Conservation (phyloP, 2,888 invertebrate species). For the Ectemnius cavifrons region DNA sequence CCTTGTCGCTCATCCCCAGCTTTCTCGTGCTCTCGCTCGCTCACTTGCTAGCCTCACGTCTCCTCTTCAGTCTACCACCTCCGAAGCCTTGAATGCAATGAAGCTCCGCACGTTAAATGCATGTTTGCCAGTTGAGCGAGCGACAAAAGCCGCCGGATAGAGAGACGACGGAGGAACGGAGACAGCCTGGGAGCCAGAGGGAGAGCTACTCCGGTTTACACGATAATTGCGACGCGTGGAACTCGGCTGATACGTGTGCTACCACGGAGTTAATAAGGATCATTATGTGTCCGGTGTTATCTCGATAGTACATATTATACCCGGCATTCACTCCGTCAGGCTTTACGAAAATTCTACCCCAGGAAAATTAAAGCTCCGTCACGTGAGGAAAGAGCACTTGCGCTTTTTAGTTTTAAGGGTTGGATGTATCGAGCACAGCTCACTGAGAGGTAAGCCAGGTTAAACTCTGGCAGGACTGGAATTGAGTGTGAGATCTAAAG, state of each 20-base stretch:
- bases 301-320: background rate
- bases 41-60: background rate
- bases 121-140: conserved; percentile 38
- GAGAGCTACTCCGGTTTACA: conserved; percentile 30
- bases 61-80: background rate
- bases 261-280: conserved; percentile 56
- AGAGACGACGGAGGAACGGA: conserved; percentile 8
- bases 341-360: conserved; percentile 2
- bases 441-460: background rate
- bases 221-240: conserved; percentile 57
- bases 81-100: conserved; percentile 34
- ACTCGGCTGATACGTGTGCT: conserved; percentile 52
- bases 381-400: too few relatives aligned
- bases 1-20: conserved; percentile 54
- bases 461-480: background rate
- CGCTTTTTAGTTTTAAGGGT: background rate
- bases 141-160: background rate
- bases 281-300: conserved; percentile 39
- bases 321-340: background rate
- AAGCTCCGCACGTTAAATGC: conserved; percentile 36
- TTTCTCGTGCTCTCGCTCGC: conserved; percentile 18
- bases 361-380: background rate
- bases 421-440: background rate
- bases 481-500: background rate
- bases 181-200: conserved; percentile 2